Evolutionary conservation across 2,888 invertebrate genomes (phyloP), one percentile per base, ranked within the genome.

Genomic region (Epinotia demarniana): DNA sequence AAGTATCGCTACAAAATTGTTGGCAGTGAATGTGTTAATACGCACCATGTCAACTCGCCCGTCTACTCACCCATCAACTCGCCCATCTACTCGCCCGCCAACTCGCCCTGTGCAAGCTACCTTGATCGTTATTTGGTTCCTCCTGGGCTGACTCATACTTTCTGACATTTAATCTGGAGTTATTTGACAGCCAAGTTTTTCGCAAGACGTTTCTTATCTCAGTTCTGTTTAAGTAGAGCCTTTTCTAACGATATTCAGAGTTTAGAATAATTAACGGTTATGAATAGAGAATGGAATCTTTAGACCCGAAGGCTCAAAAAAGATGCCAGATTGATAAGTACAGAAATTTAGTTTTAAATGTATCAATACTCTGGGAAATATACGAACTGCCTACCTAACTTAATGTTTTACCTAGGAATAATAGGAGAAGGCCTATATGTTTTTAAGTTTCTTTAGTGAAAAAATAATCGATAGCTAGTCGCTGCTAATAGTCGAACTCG

Each of bases 131-230:
- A 46, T 33, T 19, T 39, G 6, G n/a, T 12, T 19, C 49, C 67
- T 13, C 63, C 58, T n/a, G 58, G 66, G 72, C 27, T 58, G 46
- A 46, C 23, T 72, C 55, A 57, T 57, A 64, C 72, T 72, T 73
- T 71, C 58, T 67, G 67, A 67, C 73, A 67, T 39, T 73, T 73
- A 67, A 67, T 73, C 61, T 19, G 33, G 19, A 49, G 27, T 46
- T 53, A n/a, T 66, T n/a, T 61, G 73, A 39, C 60, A 67, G 73
- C 39, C 60, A 73, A 60, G 53, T 73, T 73, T 67, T 61, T 60
- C 6, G 33, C 27, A 39, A 27, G 64, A 72, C 57, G 5, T 6
- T 49, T 53, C 57, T 49, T 73, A 67, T 73, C 66, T 61, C 39
- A 23, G 16, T 6, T 27, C n/a, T 58, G n/a, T 71, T 60, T 43